Percentiles rank a stretch among this genome's conserved stretches.
Evolutionary conservation across 2,888 invertebrate genomes (phyloP).

Genomic region (Rhamnusium bicolor): DNA sequence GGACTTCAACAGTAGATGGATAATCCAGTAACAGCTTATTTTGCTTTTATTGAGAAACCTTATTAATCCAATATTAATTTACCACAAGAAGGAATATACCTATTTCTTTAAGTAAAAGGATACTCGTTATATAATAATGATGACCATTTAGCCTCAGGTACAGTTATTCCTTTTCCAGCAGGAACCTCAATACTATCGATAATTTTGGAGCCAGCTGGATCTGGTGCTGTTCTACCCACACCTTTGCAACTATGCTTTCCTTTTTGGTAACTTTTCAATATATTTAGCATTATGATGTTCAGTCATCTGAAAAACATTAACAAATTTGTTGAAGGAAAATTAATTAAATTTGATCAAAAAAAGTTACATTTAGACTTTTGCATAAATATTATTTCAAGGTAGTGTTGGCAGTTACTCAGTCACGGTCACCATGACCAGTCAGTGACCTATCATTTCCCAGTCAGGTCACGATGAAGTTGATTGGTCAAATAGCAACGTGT

Average conservation of each 20-base stretch:
- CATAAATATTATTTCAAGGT: too few species aligned
- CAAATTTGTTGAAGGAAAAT: not conserved
- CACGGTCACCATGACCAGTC: too few species aligned
- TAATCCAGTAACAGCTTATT: too few species aligned
- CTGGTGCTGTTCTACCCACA: constrained; percentile 87
- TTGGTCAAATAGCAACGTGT: too few species aligned
- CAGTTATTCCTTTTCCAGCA: constrained; percentile 77
- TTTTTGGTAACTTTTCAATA: constrained; percentile 83
- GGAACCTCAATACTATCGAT: constrained; percentile 86
- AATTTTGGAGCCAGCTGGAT: constrained; percentile 76
- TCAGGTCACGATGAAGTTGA: too few species aligned
- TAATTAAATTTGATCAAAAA: too few species aligned
- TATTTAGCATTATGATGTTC: constrained; percentile 82
- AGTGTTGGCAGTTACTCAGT: too few species aligned
- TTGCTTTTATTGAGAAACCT: too few species aligned
- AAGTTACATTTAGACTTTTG: too few species aligned
- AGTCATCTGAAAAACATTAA: constrained; percentile 75
- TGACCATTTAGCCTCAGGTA: constrained; percentile 66
- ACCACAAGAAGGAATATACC: not conserved
- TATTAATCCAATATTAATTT: not conserved
- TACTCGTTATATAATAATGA: constrained; percentile 94
- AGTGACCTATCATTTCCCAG: too few species aligned
- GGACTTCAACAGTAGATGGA: too few species aligned
- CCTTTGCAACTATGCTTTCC: constrained; percentile 93
- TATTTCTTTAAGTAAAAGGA: constrained; percentile 73